These are phyloP conservation scores for Spheniscus humboldti DNA, from an alignment of 2,797 vertebrate species.

Conservation along the genomic window DNA sequence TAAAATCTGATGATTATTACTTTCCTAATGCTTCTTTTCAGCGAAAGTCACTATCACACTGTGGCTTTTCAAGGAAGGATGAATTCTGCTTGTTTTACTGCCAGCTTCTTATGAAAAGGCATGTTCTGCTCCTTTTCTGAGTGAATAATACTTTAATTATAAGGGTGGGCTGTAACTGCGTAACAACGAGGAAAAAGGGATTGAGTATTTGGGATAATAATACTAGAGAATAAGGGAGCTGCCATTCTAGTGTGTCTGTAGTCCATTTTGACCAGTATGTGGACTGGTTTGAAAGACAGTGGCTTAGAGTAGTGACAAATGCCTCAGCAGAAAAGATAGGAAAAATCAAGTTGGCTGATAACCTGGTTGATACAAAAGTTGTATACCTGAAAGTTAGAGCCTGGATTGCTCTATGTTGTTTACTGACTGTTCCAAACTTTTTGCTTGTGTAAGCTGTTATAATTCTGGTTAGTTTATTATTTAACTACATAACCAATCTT, in stretches of 20 bases:
- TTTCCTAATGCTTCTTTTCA: constrained; percentile 19
- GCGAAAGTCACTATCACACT: not conserved
- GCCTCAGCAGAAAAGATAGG: not conserved
- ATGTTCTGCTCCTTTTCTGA: not conserved
- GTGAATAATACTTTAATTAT: not conserved
- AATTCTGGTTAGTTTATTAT: not conserved
- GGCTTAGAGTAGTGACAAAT: not conserved
- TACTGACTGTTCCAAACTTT: not conserved
- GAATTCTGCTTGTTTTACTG: not conserved
- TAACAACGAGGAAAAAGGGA: not conserved
- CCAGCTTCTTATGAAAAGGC: not conserved
- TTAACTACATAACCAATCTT: not conserved
- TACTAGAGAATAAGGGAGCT: not conserved
- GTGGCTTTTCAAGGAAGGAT: not conserved
- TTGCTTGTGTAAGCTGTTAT: not conserved
- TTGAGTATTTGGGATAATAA: not conserved
- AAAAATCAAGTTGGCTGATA: not conserved
- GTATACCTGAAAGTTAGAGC: not conserved
- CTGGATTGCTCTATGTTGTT: not conserved
- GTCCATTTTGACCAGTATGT: not conserved
- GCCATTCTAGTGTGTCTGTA: not conserved
- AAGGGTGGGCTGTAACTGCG: not conserved
- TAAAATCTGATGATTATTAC: not conserved
- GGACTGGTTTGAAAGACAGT: not conserved
- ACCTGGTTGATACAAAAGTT: not conserved